Percentiles rank a stretch among this genome's conserved stretches.
Conservation (phyloP, 1,140 invertebrate species). For the Tetranychus urticae region DNA sequence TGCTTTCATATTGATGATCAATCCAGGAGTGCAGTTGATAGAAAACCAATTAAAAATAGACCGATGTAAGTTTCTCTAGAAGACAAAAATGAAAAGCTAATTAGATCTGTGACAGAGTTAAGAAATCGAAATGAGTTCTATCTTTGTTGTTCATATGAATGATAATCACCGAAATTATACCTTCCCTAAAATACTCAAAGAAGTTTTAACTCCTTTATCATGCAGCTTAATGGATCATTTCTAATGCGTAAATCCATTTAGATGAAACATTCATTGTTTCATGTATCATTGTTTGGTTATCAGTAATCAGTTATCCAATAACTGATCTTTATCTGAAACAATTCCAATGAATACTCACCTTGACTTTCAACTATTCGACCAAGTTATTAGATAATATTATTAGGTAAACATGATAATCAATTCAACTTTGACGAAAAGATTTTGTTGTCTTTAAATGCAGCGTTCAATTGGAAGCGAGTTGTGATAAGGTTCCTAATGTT, state of each 20-base stretch:
- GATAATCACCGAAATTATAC: too few relatives aligned
- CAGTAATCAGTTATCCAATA: too few relatives aligned
- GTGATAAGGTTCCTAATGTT: conserved; percentile 42
- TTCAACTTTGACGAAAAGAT: not conserved
- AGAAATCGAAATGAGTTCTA: not conserved
- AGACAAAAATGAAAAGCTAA: not conserved
- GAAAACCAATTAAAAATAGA: conserved; percentile 38
- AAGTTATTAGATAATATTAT: too few relatives aligned
- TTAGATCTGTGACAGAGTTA: not conserved
- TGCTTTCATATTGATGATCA: conserved; percentile 36
- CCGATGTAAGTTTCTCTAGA: conserved; percentile 28
- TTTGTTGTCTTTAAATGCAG: conserved; percentile 26
- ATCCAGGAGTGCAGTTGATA: conserved; percentile 36
- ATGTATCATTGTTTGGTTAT: too few relatives aligned
- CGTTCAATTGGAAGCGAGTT: conserved; percentile 48
- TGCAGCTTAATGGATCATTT: too few relatives aligned
- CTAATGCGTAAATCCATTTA: too few relatives aligned
- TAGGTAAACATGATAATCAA: not conserved
- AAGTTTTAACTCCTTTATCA: too few relatives aligned
- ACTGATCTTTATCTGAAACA: too few relatives aligned
- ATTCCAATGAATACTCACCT: too few relatives aligned
- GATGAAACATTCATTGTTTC: too few relatives aligned
- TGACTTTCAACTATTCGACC: too few relatives aligned
- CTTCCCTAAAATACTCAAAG: too few relatives aligned
- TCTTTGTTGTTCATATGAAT: not conserved